A percentile compares a stretch with the other conserved stretches of the same genome.
Conservation (phyloP, 2,888 invertebrate species). For the Phragmatobia fuliginosa region DNA sequence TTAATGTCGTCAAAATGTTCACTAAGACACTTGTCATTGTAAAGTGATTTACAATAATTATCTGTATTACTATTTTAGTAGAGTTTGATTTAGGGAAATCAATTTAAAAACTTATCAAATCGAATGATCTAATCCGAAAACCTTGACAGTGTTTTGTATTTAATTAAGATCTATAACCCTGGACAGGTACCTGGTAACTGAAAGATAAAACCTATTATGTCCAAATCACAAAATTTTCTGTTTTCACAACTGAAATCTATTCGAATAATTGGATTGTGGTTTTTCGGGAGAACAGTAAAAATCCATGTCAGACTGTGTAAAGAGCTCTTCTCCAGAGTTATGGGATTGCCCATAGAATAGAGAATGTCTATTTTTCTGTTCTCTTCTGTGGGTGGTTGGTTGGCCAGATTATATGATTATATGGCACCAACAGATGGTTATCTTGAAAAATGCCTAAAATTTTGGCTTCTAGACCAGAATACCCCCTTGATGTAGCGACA, state of each 20-base stretch:
- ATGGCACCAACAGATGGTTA: no score
- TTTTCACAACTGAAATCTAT: not conserved
- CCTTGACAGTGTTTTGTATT: not conserved
- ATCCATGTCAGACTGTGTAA: not conserved
- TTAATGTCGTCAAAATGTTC: no score
- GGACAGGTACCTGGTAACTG: not conserved
- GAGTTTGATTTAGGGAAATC: not conserved
- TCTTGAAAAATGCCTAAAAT: no score
- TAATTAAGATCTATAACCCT: not conserved
- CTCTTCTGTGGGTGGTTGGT: no score
- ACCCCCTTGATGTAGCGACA: no score
- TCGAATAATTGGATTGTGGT: not conserved
- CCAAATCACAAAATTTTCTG: not conserved
- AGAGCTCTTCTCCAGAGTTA: no score
- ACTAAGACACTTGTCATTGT: not conserved
- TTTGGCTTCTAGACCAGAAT: no score
- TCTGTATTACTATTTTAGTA: not conserved
- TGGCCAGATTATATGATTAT: no score
- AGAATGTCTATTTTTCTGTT: no score
- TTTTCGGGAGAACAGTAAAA: not conserved
- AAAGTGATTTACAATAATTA: constrained; percentile 6
- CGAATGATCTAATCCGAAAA: not conserved
- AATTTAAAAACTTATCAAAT: not conserved
- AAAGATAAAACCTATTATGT: not conserved
- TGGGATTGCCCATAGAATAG: no score